Evolutionary conservation across 2,888 invertebrate genomes (phyloP).

Genomic region (Selenia dentaria): DNA sequence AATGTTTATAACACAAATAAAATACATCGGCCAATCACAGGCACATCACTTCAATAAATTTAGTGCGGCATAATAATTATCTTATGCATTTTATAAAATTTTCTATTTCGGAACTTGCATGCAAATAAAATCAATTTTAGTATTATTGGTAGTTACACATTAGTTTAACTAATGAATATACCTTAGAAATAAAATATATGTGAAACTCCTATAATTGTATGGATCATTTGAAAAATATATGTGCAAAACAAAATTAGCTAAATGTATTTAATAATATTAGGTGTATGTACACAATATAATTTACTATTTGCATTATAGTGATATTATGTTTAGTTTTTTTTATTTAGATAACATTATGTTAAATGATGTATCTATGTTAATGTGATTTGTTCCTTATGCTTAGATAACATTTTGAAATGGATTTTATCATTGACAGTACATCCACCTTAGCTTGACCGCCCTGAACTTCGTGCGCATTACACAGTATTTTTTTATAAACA

Average conservation of each 20-base stretch:
- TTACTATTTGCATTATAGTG: constrained; percentile 69
- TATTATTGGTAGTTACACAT: constrained; percentile 55
- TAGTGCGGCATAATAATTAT: constrained; percentile 22
- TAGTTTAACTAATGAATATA: constrained; percentile 70
- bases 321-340: constrained; percentile 69
- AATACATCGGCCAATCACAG: constrained; percentile 28
- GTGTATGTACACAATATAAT: constrained; percentile 63
- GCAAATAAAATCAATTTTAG: constrained; percentile 54
- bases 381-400: constrained; percentile 75
- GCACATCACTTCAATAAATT: constrained; percentile 31
- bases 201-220: constrained; percentile 48
- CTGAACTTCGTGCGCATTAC: too few species aligned
- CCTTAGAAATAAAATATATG: constrained; percentile 50
- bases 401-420: constrained; percentile 58
- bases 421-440: too few species aligned
- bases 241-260: constrained; percentile 58
- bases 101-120: constrained; percentile 42
- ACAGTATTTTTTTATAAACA: too few species aligned
- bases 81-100: constrained; percentile 57
- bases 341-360: constrained; percentile 59
- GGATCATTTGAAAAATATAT: constrained; percentile 61
- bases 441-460: too few species aligned
- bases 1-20: constrained; percentile 20
- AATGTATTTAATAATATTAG: constrained; percentile 49
- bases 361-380: constrained; percentile 55